phyloP scores from a whole-genome alignment of 37 sponge, comb jelly and placozoan species.

The Corticium candelabrum region DNA sequence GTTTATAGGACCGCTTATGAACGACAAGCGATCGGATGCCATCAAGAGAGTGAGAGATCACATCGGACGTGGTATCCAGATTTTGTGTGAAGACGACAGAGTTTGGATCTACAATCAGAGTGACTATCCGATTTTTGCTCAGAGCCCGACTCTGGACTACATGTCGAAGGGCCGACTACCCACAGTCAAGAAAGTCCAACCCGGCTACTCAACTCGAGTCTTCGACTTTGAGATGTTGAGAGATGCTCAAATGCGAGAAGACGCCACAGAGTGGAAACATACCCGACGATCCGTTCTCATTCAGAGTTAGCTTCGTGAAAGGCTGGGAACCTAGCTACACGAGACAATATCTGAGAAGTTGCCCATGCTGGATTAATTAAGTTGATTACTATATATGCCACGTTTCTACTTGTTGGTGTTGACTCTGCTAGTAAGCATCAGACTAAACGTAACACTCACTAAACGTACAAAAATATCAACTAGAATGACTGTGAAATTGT shows the following conservation, averaged over 20 bases:
- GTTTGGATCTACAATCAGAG: not conserved
- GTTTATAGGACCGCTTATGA: not conserved
- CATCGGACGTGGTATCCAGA: not conserved
- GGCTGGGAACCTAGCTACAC: conserved; percentile 1
- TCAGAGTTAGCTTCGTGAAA: not conserved
- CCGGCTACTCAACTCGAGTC: not conserved
- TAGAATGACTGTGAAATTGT: too few relatives aligned
- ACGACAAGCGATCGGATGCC: conserved; percentile 1
- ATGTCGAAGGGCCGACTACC: not conserved
- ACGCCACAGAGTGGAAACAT: not conserved
- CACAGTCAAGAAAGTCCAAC: not conserved
- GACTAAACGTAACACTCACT: too few relatives aligned
- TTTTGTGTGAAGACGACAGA: not conserved
- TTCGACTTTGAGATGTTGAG: not conserved
- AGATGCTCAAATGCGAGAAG: not conserved
- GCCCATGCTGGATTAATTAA: conserved; percentile 5
- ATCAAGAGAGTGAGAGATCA: not conserved
- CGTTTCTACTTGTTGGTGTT: too few relatives aligned
- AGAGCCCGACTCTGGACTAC: not conserved
- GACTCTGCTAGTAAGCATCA: too few relatives aligned
- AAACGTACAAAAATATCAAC: too few relatives aligned
- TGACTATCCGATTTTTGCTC: not conserved
- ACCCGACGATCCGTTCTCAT: conserved; percentile 1
- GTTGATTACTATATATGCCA: too few relatives aligned
- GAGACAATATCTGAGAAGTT: not conserved